A percentile compares a stretch with the other conserved stretches of the same genome.
Conservation (phyloP, 2,113 vertebrate species). For the Salminus brasiliensis region DNA sequence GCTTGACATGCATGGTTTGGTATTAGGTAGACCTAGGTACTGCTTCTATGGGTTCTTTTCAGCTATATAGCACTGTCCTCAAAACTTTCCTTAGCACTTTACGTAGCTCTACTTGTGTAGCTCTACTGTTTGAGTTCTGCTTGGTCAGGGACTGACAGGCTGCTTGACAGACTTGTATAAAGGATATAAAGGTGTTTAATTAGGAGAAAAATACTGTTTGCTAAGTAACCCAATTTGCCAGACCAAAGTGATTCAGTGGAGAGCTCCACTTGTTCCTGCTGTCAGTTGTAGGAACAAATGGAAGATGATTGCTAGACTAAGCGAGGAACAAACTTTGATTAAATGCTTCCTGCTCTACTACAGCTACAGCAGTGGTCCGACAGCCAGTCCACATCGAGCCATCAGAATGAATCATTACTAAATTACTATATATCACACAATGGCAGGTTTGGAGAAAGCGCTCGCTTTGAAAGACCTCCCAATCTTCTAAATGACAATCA, state of each 20-base stretch:
- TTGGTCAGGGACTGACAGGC: neutral
- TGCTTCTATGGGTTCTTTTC: no score
- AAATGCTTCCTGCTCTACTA: conserved; percentile 1
- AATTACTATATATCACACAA: conserved; percentile 33
- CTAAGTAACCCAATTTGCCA: conserved; percentile 11
- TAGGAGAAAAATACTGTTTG: neutral
- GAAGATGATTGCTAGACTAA: neutral
- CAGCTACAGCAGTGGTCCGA: neutral
- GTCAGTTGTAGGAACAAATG: neutral
- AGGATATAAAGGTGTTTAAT: conserved; percentile 7
- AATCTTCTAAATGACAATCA: neutral
- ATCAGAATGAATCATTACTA: conserved; percentile 39
- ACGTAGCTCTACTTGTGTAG: no score
- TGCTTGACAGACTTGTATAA: neutral
- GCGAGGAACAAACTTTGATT: neutral
- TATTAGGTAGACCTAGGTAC: neutral
- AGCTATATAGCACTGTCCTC: neutral
- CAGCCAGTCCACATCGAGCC: neutral
- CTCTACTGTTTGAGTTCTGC: neutral
- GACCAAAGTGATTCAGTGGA: neutral
- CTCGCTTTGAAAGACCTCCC: neutral
- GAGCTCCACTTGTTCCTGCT: neutral
- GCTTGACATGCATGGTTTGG: neutral
- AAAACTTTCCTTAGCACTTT: no score
- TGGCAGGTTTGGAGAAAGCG: neutral